Evolutionary conservation across 2,797 vertebrate species (phyloP).

Genomic region (Rhynchonycteris naso): DNA sequence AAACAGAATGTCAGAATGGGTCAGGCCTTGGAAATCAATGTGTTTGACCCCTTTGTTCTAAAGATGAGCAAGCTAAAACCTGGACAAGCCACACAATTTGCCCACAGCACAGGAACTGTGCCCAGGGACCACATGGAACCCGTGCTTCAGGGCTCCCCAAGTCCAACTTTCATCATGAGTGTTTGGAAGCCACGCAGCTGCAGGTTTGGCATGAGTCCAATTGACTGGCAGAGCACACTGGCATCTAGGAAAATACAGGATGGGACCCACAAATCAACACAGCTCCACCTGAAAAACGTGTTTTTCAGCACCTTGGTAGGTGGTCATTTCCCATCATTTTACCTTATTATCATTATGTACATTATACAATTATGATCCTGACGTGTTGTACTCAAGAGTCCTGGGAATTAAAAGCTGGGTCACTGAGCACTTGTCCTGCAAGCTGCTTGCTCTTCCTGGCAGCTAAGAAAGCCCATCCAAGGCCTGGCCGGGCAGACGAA

Average conservation of each 20-base stretch:
- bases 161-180: fast-evolving
- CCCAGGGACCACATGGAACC: fast-evolving
- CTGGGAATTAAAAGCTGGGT: neutral
- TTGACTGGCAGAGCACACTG: fast-evolving
- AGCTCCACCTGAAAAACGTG: neutral
- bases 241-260: neutral
- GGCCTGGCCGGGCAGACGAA: fast-evolving
- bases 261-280: neutral
- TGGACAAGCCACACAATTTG: fast-evolving
- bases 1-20: neutral
- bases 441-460: neutral
- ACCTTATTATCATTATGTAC: neutral
- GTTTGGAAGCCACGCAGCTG: neutral
- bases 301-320: neutral
- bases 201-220: fast-evolving
- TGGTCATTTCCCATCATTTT: neutral
- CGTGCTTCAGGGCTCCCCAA: neutral
- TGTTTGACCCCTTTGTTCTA: no score
- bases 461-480: neutral
- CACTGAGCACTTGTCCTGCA: neutral
- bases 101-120: fast-evolving
- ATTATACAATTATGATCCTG: no score
- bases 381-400: neutral
- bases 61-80: neutral
- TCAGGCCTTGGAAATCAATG: neutral